These are phyloP conservation scores for Rhingia rostrata DNA, from an alignment of 2,888 invertebrate species.

Conservation along the genomic window DNA sequence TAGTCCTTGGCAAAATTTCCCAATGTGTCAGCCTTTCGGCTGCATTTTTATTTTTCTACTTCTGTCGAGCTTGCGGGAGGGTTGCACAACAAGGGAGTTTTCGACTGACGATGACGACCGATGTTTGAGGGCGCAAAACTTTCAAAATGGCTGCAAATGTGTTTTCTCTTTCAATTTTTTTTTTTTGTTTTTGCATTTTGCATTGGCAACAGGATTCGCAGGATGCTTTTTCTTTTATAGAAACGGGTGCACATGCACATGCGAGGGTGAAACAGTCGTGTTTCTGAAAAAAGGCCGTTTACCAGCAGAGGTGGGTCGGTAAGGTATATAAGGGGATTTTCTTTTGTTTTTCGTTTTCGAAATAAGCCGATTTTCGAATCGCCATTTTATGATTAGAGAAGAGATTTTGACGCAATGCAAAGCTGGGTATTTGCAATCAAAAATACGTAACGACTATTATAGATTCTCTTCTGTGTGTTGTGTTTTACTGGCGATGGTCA, in stretches of 20 bases:
- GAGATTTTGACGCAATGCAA: not conserved
- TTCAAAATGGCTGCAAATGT: conserved; percentile 73
- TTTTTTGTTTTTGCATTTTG: conserved; percentile 58
- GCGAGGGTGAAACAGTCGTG: conserved; percentile 63
- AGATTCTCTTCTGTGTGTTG: conserved; percentile 11
- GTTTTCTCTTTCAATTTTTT: not conserved
- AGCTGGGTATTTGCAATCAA: not conserved
- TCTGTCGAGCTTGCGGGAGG: conserved; percentile 31
- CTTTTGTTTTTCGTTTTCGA: conserved; percentile 5
- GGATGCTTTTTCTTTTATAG: conserved; percentile 54
- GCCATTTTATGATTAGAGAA: conserved; percentile 54
- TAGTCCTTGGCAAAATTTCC: conserved; percentile 72
- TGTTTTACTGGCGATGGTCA: conserved; percentile 6
- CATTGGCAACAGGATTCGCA: conserved; percentile 63
- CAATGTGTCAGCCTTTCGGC: conserved; percentile 71
- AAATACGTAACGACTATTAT: not conserved
- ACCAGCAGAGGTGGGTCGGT: not conserved
- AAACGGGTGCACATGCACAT: conserved; percentile 67
- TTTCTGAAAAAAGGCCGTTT: conserved; percentile 34
- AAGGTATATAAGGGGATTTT: conserved; percentile 1
- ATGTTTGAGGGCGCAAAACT: conserved; percentile 53
- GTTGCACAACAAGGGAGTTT: conserved; percentile 30
- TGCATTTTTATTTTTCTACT: conserved; percentile 27
- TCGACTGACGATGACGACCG: conserved; percentile 11
- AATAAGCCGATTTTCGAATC: conserved; percentile 34